Evolutionary conservation across 2,888 invertebrate species (phyloP).

Genomic region (Lottia scabra): DNA sequence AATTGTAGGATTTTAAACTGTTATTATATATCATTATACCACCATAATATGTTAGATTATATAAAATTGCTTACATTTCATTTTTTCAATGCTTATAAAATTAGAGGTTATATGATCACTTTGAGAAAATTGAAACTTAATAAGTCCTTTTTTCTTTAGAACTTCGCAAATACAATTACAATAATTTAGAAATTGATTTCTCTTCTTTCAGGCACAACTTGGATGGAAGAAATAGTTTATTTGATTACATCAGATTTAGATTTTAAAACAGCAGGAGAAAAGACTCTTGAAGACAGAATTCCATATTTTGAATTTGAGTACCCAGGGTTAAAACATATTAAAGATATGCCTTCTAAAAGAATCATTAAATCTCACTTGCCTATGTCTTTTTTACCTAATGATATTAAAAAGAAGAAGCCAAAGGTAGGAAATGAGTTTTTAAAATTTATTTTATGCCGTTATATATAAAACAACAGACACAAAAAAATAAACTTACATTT

Average conservation of each 20-base stretch:
- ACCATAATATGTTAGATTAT: too few species aligned
- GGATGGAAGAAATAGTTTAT: conserved; percentile 95
- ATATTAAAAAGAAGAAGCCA: conserved; percentile 61
- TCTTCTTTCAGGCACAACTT: conserved; percentile 78
- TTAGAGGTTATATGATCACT: too few species aligned
- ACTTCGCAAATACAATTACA: too few species aligned
- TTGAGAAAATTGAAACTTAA: too few species aligned
- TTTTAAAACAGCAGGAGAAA: conserved; percentile 76
- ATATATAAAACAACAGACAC: too few species aligned
- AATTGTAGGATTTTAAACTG: too few species aligned
- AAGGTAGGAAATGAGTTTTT: conserved; percentile 42
- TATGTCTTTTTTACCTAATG: conserved; percentile 53
- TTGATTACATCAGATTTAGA: conserved; percentile 85
- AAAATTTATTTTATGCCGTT: background rate
- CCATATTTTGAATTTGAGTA: conserved; percentile 78
- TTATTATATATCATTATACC: too few species aligned
- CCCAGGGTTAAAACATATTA: conserved; percentile 45
- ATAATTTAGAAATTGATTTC: too few species aligned
- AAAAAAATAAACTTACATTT: too few species aligned
- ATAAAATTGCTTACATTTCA: too few species aligned
- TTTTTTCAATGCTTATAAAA: too few species aligned
- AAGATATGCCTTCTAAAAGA: conserved; percentile 60
- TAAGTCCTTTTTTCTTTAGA: too few species aligned
- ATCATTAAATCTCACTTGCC: conserved; percentile 64
- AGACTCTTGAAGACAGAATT: conserved; percentile 76